These are phyloP conservation scores for Bombus balteatus DNA, from an alignment of 1,140 invertebrate genomes.

Conservation along the genomic window DNA sequence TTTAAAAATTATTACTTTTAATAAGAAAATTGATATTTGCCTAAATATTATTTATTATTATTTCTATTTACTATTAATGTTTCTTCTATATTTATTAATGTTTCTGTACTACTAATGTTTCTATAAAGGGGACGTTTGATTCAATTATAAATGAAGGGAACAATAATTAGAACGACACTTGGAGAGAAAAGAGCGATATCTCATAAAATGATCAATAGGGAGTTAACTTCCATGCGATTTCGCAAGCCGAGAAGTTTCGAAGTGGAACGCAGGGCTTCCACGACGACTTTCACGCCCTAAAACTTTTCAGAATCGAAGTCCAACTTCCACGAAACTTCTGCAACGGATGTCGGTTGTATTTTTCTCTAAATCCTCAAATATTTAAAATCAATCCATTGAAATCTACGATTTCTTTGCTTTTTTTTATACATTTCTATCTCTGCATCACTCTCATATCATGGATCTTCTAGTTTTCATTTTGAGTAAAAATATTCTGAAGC, in stretches of 20 bases:
- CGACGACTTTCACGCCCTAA: not conserved
- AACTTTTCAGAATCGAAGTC: not conserved
- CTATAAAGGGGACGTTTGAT: not conserved
- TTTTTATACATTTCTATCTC: not conserved
- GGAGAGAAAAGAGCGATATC: no score
- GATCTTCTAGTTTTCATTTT: not conserved
- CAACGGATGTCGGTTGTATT: not conserved
- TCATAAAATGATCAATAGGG: constrained; percentile 10
- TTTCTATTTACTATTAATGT: no score
- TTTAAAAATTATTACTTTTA: not conserved
- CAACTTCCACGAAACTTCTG: not conserved
- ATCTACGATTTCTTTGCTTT: not conserved
- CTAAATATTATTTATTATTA: no score
- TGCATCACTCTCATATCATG: not conserved
- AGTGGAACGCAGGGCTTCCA: not conserved
- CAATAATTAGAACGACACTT: not conserved
- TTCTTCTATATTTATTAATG: no score
- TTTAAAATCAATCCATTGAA: not conserved
- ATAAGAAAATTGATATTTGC: not conserved
- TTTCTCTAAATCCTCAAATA: not conserved
- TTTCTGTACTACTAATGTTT: not conserved
- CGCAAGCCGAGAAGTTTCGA: not conserved
- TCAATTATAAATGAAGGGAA: not conserved
- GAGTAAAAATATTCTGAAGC: no score
- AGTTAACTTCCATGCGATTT: not conserved